Percentiles rank a stretch among this genome's conserved stretches.
Evolutionary conservation across 2,888 invertebrate genomes (phyloP).

Genomic region (Zygogramma bicolorata): DNA sequence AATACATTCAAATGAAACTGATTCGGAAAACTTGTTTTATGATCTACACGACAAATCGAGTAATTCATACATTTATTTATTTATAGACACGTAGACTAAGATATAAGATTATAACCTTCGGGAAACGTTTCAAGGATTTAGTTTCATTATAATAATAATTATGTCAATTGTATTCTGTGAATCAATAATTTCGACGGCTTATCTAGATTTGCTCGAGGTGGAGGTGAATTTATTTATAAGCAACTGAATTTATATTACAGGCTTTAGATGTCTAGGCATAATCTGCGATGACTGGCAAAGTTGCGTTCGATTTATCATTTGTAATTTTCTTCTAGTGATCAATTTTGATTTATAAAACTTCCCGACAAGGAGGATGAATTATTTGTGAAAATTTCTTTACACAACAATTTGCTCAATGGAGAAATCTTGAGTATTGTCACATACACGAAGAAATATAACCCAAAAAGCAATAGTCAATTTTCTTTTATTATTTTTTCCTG

Average conservation of each 20-base stretch:
- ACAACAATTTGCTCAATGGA: too few relatives aligned
- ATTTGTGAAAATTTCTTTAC: too few relatives aligned
- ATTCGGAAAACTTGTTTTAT: slow-evolving; percentile 28
- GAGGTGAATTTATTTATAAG: slow-evolving; percentile 8
- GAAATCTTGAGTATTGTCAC: too few relatives aligned
- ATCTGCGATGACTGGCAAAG: too few relatives aligned
- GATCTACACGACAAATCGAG: background rate
- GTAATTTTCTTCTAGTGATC: too few relatives aligned
- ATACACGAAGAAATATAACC: too few relatives aligned
- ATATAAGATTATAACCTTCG: slow-evolving; percentile 4
- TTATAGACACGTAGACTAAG: background rate
- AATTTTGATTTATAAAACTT: too few relatives aligned
- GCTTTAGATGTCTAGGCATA: background rate
- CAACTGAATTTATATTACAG: background rate
- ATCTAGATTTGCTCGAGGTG: slow-evolving; percentile 8
- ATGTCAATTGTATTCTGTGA: slow-evolving; percentile 1
- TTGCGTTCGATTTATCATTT: too few relatives aligned
- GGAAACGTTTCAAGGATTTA: slow-evolving; percentile 5
- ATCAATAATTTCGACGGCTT: slow-evolving; percentile 9
- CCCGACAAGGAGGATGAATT: too few relatives aligned
- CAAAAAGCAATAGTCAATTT: too few relatives aligned
- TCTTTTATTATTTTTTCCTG: too few relatives aligned
- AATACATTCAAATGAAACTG: slow-evolving; percentile 27
- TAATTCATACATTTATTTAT: slow-evolving; percentile 3
- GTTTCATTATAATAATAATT: slow-evolving; percentile 15